phyloP scores from a whole-genome alignment of 2,113 vertebrate species.

The Orientallactaga bullata region DNA sequence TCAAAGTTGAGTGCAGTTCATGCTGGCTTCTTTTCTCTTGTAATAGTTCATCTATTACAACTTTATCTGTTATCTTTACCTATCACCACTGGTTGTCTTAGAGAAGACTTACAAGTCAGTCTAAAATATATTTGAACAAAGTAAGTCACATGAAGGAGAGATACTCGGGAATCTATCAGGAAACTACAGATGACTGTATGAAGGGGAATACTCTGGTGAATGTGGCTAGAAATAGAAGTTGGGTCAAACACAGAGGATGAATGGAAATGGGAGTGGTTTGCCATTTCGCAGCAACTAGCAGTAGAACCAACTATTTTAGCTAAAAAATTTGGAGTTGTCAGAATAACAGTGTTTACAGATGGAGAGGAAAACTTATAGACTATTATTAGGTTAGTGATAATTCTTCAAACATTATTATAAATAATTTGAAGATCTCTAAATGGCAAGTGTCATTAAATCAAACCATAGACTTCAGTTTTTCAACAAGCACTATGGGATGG shows the following conservation, averaged over 20 bases:
- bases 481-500: background rate
- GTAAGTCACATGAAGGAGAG: background rate
- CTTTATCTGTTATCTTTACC: background rate
- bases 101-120: constrained; percentile 29
- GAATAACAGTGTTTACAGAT: background rate
- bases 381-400: background rate
- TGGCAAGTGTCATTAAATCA: background rate
- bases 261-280: background rate
- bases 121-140: background rate
- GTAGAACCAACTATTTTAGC: constrained; percentile 19
- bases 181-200: background rate
- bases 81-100: background rate
- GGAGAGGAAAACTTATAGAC: background rate
- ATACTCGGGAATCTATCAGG: background rate
- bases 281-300: background rate
- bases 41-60: background rate
- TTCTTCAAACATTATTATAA: constrained; percentile 14
- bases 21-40: background rate
- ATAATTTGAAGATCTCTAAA: constrained; percentile 20
- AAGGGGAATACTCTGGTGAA: background rate
- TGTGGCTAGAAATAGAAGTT: background rate
- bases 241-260: background rate
- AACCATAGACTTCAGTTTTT: constrained; percentile 3
- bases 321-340: background rate
- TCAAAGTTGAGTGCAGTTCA: background rate